Evolutionary conservation across 2,797 vertebrate species (phyloP), one percentile per base, ranked within the genome.

Genomic region (Bradypus variegatus): DNA sequence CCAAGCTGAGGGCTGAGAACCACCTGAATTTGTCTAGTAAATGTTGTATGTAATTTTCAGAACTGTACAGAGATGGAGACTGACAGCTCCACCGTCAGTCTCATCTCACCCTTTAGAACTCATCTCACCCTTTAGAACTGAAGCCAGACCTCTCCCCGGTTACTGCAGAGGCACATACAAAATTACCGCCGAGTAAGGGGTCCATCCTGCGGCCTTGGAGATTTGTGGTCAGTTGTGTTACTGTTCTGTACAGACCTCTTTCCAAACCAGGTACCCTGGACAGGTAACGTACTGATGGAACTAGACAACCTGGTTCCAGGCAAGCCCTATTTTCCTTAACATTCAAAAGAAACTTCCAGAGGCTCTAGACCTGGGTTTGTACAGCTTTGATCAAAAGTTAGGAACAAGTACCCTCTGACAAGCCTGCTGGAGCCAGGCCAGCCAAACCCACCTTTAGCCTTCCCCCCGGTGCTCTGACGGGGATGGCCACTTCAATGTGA

Each of bases 401-500:
- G 67, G 19, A 69, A 36, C 21, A 19, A 18, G 23, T 6, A 45
- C 23, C 13, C 70, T 45, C 12, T 45, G 70, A 23, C 41, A 27
- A 27, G 72, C 6, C 41, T 72, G 23, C 41, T 41, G 38, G 6
- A 41, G 12, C 21, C 21, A 72, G 70, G 70, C 10, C 69, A 36
- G 69, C 29, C 18, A 38, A 23, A 38, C 96, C 93, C 62, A 97
- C 97, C 97, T 97, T 91, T 62, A 96, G 79, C 75, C 86, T 95
- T 36, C 97, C 96, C 38, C 95, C 96, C 60, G 92, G 64, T 62
- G 96, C 96, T 93, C 97, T 96, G 16, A 96, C 89, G 31, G 96
- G 97, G 55, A 97, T 70, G 33, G 95, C 96, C 93, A 96, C 45
- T 92, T 31, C 12, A 79, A 96, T 96, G 36, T 96, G 95, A 69